Evolutionary conservation across 2,888 invertebrate species (phyloP), one percentile per base, ranked within the genome.

Genomic region (Thalpophila matura): DNA sequence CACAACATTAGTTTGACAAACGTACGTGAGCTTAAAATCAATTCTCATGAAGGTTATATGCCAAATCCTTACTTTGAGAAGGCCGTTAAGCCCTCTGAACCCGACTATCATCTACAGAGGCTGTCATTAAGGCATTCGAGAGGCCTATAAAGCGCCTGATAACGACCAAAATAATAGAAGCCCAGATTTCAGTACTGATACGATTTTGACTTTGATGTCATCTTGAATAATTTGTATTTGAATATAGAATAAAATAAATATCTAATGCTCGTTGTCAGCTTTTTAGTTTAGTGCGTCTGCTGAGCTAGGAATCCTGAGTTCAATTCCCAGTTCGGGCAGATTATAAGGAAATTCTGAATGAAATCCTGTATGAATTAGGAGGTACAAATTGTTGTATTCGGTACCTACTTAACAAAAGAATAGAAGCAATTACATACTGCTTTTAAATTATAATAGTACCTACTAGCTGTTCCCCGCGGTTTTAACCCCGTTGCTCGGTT

Each of bases 81-180:
- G 40, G 31, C 49, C 57, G 60, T 60, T 67, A 77, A 74, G 66
- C 74, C 46, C 42, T 76, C 60, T 61, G 59, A 60, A 40, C 43
- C 55, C 47, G 55, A 55, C 70, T 74, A 70, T 74, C 77, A 70
- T 79, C 61, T 38, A 42, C 58, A 68, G 60, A 61, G 43, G 35
- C 63, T 50, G 47, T 69, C 77, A 79, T 77, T 77, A 69, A 59
- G 58, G 69, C 51, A 69, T 73, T 79, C 47, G 53, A 29, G 31
- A 67, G 42, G 50, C 42, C 54, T 55, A 64, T 79, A 77, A 70
- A 79, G 56, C 53, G 51, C 33, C 35, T n/a, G 70, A 67, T 79
- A 74, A 77, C 65, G 60, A 69, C 46, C 58, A 59, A 63, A 61
- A 66, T 73, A 73, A 69, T 77, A 62, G 66, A 42, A 67, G 37